Conservation (phyloP, 2,797 vertebrate genomes). For the Enteromius anoplus region DNA sequence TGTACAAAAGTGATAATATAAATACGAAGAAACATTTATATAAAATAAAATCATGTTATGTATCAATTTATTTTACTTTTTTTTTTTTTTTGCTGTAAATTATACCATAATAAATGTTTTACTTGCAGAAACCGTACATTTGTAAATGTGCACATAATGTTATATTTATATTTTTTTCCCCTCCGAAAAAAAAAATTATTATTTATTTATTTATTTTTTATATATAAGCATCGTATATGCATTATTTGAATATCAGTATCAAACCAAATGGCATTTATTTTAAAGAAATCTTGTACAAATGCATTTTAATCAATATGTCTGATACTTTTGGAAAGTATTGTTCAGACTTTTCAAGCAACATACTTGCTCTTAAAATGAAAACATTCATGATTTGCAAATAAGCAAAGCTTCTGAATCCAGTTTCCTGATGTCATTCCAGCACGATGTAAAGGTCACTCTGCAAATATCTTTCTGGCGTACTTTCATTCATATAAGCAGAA, state of each 20-base stretch:
- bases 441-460: slow-evolving; percentile 49
- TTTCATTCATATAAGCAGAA: slow-evolving; percentile 3
- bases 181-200: too few species aligned
- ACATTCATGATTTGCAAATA: neutral
- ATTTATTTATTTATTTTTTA: neutral
- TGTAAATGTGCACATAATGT: neutral
- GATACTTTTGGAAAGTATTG: too few species aligned
- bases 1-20: neutral
- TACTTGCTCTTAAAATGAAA: neutral
- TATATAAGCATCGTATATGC: neutral
- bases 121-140: neutral
- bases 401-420: slow-evolving; percentile 8
- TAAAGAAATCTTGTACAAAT: neutral
- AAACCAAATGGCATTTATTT: neutral
- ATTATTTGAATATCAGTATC: neutral
- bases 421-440: slow-evolving; percentile 56
- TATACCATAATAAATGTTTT: neutral
- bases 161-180: neutral
- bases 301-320: neutral
- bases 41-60: neutral
- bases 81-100: neutral
- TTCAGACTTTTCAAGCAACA: neutral
- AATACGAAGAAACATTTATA: neutral
- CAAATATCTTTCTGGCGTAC: slow-evolving; percentile 50
- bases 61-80: too few species aligned